phyloP scores from a whole-genome alignment of 2,888 invertebrate genomes.

The Cheilosia variabilis region DNA sequence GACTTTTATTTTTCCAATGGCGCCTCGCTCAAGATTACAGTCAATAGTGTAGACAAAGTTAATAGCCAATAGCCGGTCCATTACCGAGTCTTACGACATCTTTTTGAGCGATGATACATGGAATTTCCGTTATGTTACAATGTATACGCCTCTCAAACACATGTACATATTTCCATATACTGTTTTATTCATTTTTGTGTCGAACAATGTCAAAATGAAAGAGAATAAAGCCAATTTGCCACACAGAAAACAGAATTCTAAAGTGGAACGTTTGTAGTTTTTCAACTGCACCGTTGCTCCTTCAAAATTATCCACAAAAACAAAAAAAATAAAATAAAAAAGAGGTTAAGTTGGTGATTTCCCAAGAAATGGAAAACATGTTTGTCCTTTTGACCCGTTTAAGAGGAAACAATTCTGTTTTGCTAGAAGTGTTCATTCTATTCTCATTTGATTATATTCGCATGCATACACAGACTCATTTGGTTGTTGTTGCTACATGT shows the following conservation, averaged over 20 bases:
- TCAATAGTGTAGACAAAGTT: conserved; percentile 12
- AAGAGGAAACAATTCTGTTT: conserved; percentile 1
- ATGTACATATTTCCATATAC: not conserved
- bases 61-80: conserved; percentile 12
- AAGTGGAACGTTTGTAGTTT: conserved; percentile 12
- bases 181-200: not conserved
- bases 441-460: conserved; percentile 18
- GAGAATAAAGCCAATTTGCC: not conserved
- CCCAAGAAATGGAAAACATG: conserved; percentile 11
- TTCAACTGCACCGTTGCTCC: conserved; percentile 20
- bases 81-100: not conserved
- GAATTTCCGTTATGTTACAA: not conserved
- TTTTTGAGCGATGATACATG: not conserved
- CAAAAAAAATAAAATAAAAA: not conserved
- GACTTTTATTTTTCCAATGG: conserved; percentile 18
- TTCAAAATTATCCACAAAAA: conserved; percentile 26
- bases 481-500: not conserved
- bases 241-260: not conserved
- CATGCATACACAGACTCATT: not conserved
- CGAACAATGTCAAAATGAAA: not conserved
- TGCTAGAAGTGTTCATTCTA: not conserved
- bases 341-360: conserved; percentile 47
- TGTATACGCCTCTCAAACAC: not conserved
- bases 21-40: not conserved
- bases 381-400: conserved; percentile 54